Percentiles rank a stretch among this genome's conserved stretches.
phyloP scores from a whole-genome alignment of 2,888 invertebrate genomes.

The Cheilosia grossa region DNA sequence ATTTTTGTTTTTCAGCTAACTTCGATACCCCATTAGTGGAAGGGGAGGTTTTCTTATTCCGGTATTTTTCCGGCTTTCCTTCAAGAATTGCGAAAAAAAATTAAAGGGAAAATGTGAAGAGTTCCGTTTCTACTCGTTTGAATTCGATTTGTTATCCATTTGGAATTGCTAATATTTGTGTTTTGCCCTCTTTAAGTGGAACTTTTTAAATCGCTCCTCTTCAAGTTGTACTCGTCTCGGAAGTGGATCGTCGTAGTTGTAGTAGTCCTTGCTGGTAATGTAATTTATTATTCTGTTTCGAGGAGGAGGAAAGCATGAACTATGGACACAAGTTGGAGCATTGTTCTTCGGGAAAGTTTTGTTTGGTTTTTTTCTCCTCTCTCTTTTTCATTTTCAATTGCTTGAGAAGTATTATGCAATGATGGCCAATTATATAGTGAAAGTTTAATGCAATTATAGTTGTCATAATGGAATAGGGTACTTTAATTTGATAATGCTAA shows the following conservation, averaged over 20 bases:
- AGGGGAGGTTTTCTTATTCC: neutral
- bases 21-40: neutral
- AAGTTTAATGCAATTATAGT: slow-evolving; percentile 65
- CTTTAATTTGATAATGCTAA: slow-evolving; percentile 24
- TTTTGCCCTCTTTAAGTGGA: slow-evolving; percentile 54
- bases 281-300: slow-evolving; percentile 61
- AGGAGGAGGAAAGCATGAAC: neutral
- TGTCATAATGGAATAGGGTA: slow-evolving; percentile 39
- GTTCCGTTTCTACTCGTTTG: slow-evolving; percentile 63
- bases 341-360: slow-evolving; percentile 49
- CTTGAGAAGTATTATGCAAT: slow-evolving; percentile 44
- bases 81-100: slow-evolving; percentile 25
- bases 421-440: slow-evolving; percentile 40
- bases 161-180: slow-evolving; percentile 74
- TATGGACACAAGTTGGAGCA: slow-evolving; percentile 36
- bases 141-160: slow-evolving; percentile 75
- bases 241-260: slow-evolving; percentile 29
- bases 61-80: slow-evolving; percentile 10
- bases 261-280: slow-evolving; percentile 50
- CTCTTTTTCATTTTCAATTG: slow-evolving; percentile 1
- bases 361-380: slow-evolving; percentile 9
- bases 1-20: slow-evolving; percentile 12
- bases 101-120: slow-evolving; percentile 41
- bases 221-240: slow-evolving; percentile 27
- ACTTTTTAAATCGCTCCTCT: slow-evolving; percentile 56